A percentile compares a stretch with the other conserved stretches of the same genome.
phyloP scores from a whole-genome alignment of 2,888 invertebrate genomes.

The Clitarchus hookeri region DNA sequence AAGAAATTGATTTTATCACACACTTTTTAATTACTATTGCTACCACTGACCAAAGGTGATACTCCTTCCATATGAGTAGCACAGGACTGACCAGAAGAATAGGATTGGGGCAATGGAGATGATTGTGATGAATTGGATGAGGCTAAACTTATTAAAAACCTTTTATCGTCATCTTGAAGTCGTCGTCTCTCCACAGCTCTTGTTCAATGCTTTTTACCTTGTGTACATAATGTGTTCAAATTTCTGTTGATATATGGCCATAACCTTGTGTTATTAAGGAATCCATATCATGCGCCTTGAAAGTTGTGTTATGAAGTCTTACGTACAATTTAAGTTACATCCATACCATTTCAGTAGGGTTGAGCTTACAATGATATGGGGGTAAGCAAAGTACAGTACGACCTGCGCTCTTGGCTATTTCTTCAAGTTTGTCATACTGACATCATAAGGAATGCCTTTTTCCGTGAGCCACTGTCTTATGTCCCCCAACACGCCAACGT shows the following conservation, averaged over 20 bases:
- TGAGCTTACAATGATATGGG: background rate
- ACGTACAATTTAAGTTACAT: background rate
- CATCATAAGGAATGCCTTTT: background rate
- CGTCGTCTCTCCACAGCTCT: background rate
- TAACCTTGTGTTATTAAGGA: background rate
- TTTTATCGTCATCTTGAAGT: background rate
- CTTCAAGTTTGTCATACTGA: background rate
- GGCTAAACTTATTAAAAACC: constrained; percentile 7
- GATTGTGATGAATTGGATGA: background rate
- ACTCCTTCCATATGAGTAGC: background rate
- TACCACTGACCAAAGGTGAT: background rate
- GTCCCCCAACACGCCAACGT: background rate
- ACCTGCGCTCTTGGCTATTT: background rate
- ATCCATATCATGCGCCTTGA: background rate
- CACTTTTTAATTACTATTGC: background rate
- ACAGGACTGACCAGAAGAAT: background rate
- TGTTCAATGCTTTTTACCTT: background rate
- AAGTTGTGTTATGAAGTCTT: background rate
- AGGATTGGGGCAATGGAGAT: background rate
- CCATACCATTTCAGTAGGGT: background rate
- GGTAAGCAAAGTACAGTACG: background rate
- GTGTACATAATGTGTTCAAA: background rate
- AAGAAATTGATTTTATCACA: background rate
- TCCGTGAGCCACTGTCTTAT: background rate
- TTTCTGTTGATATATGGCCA: background rate